phyloP scores from a whole-genome alignment of 2,888 invertebrate genomes.

The Lasioglossum villosulum region DNA sequence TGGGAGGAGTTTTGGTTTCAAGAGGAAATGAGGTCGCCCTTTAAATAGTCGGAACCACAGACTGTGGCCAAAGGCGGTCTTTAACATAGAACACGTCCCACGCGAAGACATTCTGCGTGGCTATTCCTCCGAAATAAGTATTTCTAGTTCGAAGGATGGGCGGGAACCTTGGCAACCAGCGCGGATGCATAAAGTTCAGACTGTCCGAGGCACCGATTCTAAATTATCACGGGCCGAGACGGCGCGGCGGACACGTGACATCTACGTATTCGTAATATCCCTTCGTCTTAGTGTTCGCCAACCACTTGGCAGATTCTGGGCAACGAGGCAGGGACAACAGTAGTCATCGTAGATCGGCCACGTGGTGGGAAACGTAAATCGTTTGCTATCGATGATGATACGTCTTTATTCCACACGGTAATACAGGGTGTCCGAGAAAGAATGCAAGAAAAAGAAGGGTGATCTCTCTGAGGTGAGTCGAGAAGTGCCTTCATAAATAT shows the following conservation, averaged over 20 bases:
- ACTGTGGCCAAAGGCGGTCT: slow-evolving; percentile 34
- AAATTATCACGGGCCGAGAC: slow-evolving; percentile 69
- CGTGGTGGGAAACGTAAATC: background rate
- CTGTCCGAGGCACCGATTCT: slow-evolving; percentile 71
- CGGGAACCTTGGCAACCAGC: slow-evolving; percentile 72
- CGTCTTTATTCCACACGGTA: background rate
- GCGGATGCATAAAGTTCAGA: slow-evolving; percentile 72
- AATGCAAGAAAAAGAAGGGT: background rate
- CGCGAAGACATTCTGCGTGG: slow-evolving; percentile 30
- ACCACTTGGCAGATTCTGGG: slow-evolving; percentile 43
- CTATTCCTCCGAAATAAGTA: slow-evolving; percentile 64
- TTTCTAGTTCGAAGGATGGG: slow-evolving; percentile 68
- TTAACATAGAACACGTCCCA: slow-evolving; percentile 33
- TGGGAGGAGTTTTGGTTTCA: background rate
- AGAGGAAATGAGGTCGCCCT: background rate
- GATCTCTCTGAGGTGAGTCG: too few species aligned
- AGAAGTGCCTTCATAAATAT: too few species aligned
- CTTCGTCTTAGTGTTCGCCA: background rate
- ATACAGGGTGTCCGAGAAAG: background rate
- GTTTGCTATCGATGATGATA: background rate
- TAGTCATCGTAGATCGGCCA: background rate
- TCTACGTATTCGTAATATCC: slow-evolving; percentile 56
- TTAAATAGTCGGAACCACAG: background rate
- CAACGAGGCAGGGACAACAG: slow-evolving; percentile 36
- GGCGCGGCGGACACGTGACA: slow-evolving; percentile 49